Percentiles rank a stretch among this genome's conserved stretches.
Conservation (phyloP, 2,797 vertebrate genomes). For the Nannoperca obscura region DNA sequence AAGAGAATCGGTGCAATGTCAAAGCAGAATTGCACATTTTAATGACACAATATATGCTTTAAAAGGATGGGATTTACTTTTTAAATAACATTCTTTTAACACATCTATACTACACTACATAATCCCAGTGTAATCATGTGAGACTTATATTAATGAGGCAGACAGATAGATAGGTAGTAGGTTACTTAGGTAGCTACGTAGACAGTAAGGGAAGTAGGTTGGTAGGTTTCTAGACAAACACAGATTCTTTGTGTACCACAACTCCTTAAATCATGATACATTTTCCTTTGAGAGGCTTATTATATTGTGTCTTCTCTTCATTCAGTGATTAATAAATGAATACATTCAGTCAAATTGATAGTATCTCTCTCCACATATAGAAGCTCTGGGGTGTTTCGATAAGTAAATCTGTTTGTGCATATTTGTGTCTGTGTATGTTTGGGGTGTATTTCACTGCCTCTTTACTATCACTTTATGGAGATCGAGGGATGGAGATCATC, state of each 20-base stretch:
- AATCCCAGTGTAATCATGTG: slow-evolving; percentile 8
- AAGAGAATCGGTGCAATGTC: slow-evolving; percentile 23
- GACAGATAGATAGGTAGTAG: not conserved
- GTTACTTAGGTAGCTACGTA: not conserved
- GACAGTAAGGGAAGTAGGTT: not conserved
- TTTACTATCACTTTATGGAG: slow-evolving; percentile 28
- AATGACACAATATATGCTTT: slow-evolving; percentile 12
- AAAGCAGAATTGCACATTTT: slow-evolving; percentile 36
- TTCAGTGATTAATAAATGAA: not conserved
- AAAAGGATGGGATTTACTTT: not conserved
- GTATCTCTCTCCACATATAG: not conserved
- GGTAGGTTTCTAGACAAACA: not conserved
- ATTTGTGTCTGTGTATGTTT: slow-evolving; percentile 22
- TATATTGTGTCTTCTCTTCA: slow-evolving; percentile 1
- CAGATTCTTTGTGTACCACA: not conserved
- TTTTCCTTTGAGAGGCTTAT: slow-evolving; percentile 7
- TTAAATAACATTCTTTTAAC: not conserved
- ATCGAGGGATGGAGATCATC: slow-evolving; percentile 31
- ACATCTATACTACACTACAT: not conserved
- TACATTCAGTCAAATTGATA: slow-evolving; percentile 13
- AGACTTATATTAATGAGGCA: not conserved
- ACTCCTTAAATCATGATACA: slow-evolving; percentile 2
- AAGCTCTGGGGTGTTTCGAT: not conserved
- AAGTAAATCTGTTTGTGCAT: slow-evolving; percentile 24
- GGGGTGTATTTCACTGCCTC: slow-evolving; percentile 1